Conservation (phyloP, 2,113 vertebrate genomes). For the Dipodomys stephensi region DNA sequence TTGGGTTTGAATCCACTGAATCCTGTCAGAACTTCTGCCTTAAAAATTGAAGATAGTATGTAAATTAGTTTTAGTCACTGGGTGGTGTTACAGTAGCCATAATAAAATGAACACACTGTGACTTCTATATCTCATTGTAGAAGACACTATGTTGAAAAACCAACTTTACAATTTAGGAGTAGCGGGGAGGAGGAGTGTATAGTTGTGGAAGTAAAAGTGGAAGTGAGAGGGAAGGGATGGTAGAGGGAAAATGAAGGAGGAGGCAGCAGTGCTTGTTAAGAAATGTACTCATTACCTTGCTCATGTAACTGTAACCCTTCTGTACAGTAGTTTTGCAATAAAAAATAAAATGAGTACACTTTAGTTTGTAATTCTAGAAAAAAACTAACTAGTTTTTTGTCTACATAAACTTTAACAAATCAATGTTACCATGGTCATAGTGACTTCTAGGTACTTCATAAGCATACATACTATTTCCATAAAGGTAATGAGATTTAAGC, state of each 20-base stretch:
- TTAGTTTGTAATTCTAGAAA: neutral
- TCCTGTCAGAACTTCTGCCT: neutral
- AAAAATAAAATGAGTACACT: neutral
- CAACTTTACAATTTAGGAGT: too few species aligned
- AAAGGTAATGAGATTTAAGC: neutral
- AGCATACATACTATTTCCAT: neutral
- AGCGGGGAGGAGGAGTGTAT: too few species aligned
- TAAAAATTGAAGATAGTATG: neutral
- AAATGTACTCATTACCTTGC: too few species aligned
- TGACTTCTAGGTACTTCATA: neutral
- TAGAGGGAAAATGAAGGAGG: too few species aligned
- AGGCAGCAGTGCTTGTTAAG: too few species aligned
- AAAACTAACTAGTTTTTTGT: conserved; percentile 7
- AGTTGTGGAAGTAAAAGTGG: too few species aligned
- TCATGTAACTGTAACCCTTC: too few species aligned
- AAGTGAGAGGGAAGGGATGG: too few species aligned
- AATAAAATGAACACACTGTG: neutral
- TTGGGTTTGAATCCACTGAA: neutral
- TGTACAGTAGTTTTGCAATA: too few species aligned
- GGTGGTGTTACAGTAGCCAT: neutral
- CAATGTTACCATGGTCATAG: neutral
- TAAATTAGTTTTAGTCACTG: neutral
- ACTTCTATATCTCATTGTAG: too few species aligned
- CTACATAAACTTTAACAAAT: neutral
- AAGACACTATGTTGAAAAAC: too few species aligned